Evolutionary conservation across 2,888 invertebrate species (phyloP).

Genomic region (Pyralis farinalis): DNA sequence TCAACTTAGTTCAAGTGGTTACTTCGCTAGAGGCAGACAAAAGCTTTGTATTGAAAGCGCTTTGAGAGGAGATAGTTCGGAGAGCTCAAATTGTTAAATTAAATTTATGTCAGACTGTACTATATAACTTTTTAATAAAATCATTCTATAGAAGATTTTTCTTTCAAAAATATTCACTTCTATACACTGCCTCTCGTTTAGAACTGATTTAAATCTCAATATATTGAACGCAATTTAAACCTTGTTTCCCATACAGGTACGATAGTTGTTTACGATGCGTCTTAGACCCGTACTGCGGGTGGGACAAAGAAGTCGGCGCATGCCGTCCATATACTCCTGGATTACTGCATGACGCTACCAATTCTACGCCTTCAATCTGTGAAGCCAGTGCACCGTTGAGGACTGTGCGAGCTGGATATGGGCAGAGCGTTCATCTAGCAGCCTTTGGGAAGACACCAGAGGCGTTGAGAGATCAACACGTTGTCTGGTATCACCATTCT

Average conservation of each 20-base stretch:
- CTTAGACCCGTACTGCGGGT: conserved; percentile 85
- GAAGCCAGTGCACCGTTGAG: conserved; percentile 79
- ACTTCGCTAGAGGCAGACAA: too few species aligned
- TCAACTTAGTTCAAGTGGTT: too few species aligned
- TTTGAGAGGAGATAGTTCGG: too few species aligned
- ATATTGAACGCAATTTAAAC: too few species aligned
- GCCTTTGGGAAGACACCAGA: conserved; percentile 77
- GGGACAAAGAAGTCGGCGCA: conserved; percentile 82
- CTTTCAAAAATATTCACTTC: too few species aligned
- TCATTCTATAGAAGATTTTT: too few species aligned
- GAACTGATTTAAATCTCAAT: too few species aligned
- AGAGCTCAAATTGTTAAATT: too few species aligned
- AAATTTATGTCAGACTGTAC: too few species aligned
- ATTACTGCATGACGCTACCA: conserved; percentile 82
- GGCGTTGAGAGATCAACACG: conserved; percentile 65
- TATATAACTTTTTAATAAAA: too few species aligned
- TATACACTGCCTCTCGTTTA: too few species aligned
- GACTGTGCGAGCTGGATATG: conserved; percentile 81
- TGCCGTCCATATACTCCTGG: conserved; percentile 81
- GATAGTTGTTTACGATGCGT: conserved; percentile 83
- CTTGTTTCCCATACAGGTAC: conserved; percentile 50
- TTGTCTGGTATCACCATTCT: conserved; percentile 77
- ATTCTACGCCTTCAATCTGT: conserved; percentile 80
- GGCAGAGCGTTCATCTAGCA: conserved; percentile 82
- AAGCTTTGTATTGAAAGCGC: too few species aligned